Base-by-base conservation (phyloP, 2,113 vertebrate genomes). In the Parus major region DNA sequence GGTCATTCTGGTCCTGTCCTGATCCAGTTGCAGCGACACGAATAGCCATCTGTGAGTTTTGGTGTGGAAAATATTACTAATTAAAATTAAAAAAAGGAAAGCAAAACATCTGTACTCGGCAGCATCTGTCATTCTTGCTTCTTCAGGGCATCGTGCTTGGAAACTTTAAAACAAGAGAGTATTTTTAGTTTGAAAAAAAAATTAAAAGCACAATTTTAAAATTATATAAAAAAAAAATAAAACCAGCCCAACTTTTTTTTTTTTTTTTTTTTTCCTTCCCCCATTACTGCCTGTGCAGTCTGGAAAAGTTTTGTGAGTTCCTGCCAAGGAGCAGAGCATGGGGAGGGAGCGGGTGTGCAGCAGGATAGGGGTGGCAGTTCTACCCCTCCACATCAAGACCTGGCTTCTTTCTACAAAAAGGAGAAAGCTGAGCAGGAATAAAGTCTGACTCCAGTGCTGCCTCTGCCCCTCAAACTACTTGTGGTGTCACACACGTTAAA, bases 11-110 rank as follows among this genome's bases (percentile, higher is more conserved):
- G 57, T 92, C 88, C 88, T 82, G 82, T 64, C 47, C 81, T 93
- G 86, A 88, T 75, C 90, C 65, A 89, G 84, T 79, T 5, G 0
- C 60, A 91, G 84, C 2, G 65, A 92, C 33, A 18, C 1, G 42
- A 95, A 93, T 86, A 94, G 93, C 82, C 86, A 96, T 94, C 94
- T 93, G 73, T 72, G 78, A 91, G 64, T 93, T 90, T 83, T 91
- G 73, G 87, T 89, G 91, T 94, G 97, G 96, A 97, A 97, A 97
- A 96, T 97, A 97, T 97, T 97, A 93, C 89, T 96, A 95, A 96
- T 94, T 96, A 88, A 87, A 86, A 96, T 86, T 35, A 17, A 72
- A 91, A 78, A 93, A 95, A 82, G 63, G 47, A 95, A 93, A 96
- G 91, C 77, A 90, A 95, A 95, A 95, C 91, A 95, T 95, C 92